Percentiles rank a stretch among this genome's conserved stretches.
phyloP scores from a whole-genome alignment of 2,113 vertebrate species.

The human (Homo sapiens) region GRCh38 chr13:55128001-55128500 shows the following conservation, averaged over 20 bases:
- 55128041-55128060: slow-evolving; percentile 62
- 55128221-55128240: slow-evolving; percentile 63
- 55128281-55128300: slow-evolving; percentile 63
- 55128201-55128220: slow-evolving; percentile 59
- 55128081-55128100: slow-evolving; percentile 54
- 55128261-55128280: slow-evolving; percentile 58
- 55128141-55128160: slow-evolving; percentile 66
- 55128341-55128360: slow-evolving; percentile 54
- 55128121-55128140: slow-evolving; percentile 24
- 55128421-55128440: slow-evolving; percentile 54
- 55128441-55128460: slow-evolving; percentile 20
- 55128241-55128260: slow-evolving; percentile 70
- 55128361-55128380: slow-evolving; percentile 32
- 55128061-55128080: slow-evolving; percentile 68
- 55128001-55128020: slow-evolving; percentile 45
- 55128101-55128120: slow-evolving; percentile 48
- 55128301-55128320: slow-evolving; percentile 72
- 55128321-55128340: slow-evolving; percentile 40
- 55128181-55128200: slow-evolving; percentile 46
- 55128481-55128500: slow-evolving; percentile 16
- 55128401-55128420: slow-evolving; percentile 44
- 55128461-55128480: background rate
- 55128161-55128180: slow-evolving; percentile 66
- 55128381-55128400: slow-evolving; percentile 50
- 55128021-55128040: slow-evolving; percentile 64